Evolutionary conservation across 1,140 invertebrate species (phyloP).

Genomic region (Drosophila guanche): DNA sequence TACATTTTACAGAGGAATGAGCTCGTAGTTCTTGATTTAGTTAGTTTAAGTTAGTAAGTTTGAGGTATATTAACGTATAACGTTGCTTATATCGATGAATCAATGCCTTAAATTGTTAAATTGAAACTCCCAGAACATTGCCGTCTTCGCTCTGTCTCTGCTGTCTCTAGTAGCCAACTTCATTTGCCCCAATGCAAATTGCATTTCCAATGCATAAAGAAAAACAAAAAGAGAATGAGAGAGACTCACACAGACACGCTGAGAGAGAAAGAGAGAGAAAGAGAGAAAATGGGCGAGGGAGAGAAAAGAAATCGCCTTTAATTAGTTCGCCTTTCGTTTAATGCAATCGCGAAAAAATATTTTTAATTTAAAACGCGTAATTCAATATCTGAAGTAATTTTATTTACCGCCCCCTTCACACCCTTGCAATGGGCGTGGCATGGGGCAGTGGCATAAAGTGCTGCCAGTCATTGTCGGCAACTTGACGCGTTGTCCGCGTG

Average conservation of each 20-base stretch:
- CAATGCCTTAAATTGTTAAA: background rate
- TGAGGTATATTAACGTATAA: too few species aligned
- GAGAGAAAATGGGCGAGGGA: background rate
- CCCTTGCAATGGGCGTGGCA: conserved; percentile 29
- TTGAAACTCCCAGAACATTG: too few species aligned
- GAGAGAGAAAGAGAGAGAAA: background rate
- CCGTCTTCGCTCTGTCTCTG: background rate
- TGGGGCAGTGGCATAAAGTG: conserved; percentile 55
- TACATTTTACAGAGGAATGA: too few species aligned
- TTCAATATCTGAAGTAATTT: conserved; percentile 77
- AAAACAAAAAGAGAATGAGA: background rate
- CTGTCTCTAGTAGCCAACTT: conserved; percentile 38
- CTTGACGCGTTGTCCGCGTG: conserved; percentile 15
- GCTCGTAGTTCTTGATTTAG: too few species aligned
- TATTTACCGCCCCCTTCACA: conserved; percentile 55
- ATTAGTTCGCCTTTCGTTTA: conserved; percentile 77
- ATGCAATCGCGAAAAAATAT: conserved; percentile 79
- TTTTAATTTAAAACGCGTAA: conserved; percentile 82
- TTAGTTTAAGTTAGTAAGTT: background rate
- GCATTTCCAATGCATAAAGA: conserved; percentile 42
- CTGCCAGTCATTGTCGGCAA: conserved; percentile 65
- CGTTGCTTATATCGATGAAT: too few species aligned
- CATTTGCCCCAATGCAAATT: conserved; percentile 58
- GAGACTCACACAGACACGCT: background rate
- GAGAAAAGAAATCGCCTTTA: conserved; percentile 62